Evolutionary conservation across 2,797 vertebrate species (phyloP), one percentile per base, ranked within the genome.

Genomic region (Fistularia commersonii): DNA sequence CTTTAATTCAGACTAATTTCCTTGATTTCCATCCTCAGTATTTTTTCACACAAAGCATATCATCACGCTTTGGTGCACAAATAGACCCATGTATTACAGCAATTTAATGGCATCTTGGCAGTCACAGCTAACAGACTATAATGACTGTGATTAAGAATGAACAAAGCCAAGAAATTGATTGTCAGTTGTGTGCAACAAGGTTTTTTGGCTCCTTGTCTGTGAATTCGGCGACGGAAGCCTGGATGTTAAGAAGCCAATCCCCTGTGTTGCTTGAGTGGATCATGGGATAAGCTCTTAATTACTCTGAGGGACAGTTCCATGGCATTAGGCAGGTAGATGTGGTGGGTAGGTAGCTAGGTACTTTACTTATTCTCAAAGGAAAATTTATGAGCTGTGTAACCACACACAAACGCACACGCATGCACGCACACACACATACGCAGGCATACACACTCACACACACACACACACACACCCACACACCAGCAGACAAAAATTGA

Each of bases 211-310:
- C 53, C 48, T 38, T 45, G 45, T 79, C 74, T 67, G 43, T 61
- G 45, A 8, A 32, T 48, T 45, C 43, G 56, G 45, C 57, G 64
- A 76, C 54, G 57, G 58, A 68, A 67, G 67, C 62, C 66, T 45
- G 48, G 38, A 45, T 50, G 63, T 68, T 74, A 75, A 57, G 74
- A 80, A 62, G 77, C 52, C 71, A 76, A 59, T 72, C 66, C 76
- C 69, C 55, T 32, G 61, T 65, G 76, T 65, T 71, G 49, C 61
- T 51, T 45, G 37, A 69, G 69, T 61, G 65, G 81, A 86, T 85
- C 80, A 72, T 23, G 31, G 73, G 56, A 64, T 81, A 83, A 82
- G 77, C 77, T 78, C 76, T 85, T 84, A 85, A 85, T 84, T 85
- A 81, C 80, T 80, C 72, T 10, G 41, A 78, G 69, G 74, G 70